Base-by-base conservation (phyloP, 2,888 invertebrate genomes). In the Eledona agricola region DNA sequence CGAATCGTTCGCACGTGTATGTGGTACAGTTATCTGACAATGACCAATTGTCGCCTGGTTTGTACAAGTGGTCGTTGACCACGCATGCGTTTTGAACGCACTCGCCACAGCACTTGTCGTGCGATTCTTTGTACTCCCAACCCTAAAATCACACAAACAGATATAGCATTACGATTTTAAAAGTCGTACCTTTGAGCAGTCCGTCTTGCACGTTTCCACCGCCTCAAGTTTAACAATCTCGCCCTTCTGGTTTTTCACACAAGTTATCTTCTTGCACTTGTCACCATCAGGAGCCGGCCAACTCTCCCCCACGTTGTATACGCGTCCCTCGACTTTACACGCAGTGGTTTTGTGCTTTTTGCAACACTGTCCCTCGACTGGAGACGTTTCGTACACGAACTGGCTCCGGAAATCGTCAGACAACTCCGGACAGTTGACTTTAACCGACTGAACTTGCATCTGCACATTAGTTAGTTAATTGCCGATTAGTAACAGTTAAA, bases 61-160 rank as follows among this genome's bases (percentile, higher is more conserved):
- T 62, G 37, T 78, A 79, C 17, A 81, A 62, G 11, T 65, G 57
- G 1, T 79, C 81, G 17, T 78, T 78, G 22, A 81, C 75, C 1
- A 85, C 77, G 66, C 88, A 88, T 0, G 82, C 82, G 1, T 80
- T 78, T 7, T 84, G 83, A 23, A 78, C 70, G 70, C 89, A 89
- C 31, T 78, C 74, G 1, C 89, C 89, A 68, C 89, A 89, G 65
- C 88, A 89, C 17, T 62, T 65, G 4, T 73, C 62, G 1, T 66
- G 57, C 2, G 78, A 65, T 1, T 79, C 68, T 11, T 69, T 65
- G 62, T 88, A 88, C 37, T 71, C 72, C 76, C 81, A 87, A 0
- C 90, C 90, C 52, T 83, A 67, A n/a, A 69, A 68, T 25, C 23
- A 37, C 6, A 22, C 25, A 1, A 15, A 9, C 25, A 29, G 11